Evolutionary conservation across 2,888 invertebrate genomes (phyloP).

Genomic region (Adela reaumurella): DNA sequence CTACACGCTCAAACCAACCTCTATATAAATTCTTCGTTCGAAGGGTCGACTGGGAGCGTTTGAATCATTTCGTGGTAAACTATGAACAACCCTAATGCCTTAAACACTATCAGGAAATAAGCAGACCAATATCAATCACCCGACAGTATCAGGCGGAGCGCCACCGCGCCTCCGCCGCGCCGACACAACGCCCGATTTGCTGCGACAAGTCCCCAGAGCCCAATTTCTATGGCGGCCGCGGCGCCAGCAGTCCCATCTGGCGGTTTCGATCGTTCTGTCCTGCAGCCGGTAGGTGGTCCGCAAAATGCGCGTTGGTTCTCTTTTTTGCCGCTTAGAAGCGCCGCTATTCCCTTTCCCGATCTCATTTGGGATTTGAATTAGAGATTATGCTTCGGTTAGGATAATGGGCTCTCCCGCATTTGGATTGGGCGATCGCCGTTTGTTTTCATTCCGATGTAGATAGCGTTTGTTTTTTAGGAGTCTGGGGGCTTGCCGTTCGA

Average conservation of each 20-base stretch:
- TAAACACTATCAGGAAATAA: constrained; percentile 6
- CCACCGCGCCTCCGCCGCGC: background rate
- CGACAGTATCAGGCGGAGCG: constrained; percentile 1
- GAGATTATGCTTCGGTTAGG: background rate
- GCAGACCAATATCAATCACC: constrained; percentile 7
- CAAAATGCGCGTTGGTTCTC: background rate
- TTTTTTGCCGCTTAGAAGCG: background rate
- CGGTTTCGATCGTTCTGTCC: background rate
- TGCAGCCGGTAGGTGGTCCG: background rate
- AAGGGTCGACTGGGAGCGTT: background rate
- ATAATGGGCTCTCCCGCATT: background rate
- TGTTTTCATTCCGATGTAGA: background rate
- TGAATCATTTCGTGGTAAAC: background rate
- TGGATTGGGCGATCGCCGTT: too few species aligned
- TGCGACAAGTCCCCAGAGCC: background rate
- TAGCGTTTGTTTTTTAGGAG: background rate
- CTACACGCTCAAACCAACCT: too few species aligned
- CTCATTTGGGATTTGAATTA: background rate
- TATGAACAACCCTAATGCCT: background rate
- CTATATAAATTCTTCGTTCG: background rate
- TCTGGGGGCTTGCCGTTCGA: background rate
- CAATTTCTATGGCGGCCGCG: background rate
- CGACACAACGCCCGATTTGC: background rate
- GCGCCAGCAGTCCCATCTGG: background rate
- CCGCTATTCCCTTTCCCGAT: background rate